These are phyloP conservation scores for Apostichopus parvimensis DNA, from an alignment of 35 echinoderm and acorn worm species.

Conservation along the genomic window DNA sequence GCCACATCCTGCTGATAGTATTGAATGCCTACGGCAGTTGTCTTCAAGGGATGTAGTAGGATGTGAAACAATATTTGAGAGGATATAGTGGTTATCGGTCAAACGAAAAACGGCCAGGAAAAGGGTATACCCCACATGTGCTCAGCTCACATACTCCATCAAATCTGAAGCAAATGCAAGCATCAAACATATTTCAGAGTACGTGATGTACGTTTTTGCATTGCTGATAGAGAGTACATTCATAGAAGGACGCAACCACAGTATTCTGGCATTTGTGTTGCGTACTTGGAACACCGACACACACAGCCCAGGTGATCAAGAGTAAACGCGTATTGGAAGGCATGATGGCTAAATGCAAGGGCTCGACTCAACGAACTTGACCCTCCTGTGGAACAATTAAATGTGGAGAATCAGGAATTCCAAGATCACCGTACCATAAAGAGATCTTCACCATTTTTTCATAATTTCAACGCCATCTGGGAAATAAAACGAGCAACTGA, in stretches of 20 bases:
- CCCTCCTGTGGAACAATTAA: neutral
- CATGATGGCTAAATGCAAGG: neutral
- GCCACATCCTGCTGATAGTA: slow-evolving; percentile 23
- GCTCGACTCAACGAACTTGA: neutral
- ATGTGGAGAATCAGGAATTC: neutral
- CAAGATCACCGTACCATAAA: neutral
- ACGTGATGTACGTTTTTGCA: slow-evolving; percentile 12
- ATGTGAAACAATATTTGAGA: neutral
- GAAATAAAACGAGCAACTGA: neutral
- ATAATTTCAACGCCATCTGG: neutral
- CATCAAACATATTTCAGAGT: neutral
- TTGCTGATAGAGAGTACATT: neutral
- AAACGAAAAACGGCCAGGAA: neutral
- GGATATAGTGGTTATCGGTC: neutral
- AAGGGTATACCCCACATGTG: slow-evolving; percentile 38
- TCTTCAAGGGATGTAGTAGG: neutral
- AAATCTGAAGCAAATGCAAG: neutral
- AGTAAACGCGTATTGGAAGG: neutral
- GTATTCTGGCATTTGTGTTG: neutral
- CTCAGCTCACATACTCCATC: slow-evolving; percentile 7
- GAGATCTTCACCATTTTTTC: neutral
- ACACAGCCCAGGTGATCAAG: neutral
- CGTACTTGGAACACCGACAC: neutral
- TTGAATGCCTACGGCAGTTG: neutral
- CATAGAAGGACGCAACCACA: neutral